These are phyloP conservation scores for Limenitis camilla DNA, from an alignment of 2,888 invertebrate genomes.

Conservation along the genomic window DNA sequence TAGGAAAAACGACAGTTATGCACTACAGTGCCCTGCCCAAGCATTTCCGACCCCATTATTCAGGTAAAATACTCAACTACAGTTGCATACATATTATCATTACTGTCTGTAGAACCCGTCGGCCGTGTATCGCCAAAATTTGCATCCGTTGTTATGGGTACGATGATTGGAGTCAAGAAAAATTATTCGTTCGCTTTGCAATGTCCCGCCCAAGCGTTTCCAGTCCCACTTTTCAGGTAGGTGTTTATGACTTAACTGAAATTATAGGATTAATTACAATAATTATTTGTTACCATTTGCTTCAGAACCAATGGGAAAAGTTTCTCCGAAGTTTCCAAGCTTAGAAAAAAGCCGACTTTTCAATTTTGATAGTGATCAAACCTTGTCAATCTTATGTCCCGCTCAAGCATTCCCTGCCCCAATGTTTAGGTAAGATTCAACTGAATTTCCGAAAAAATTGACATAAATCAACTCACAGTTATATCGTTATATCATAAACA, in stretches of 20 bases:
- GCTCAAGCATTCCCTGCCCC: slow-evolving; percentile 83
- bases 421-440: slow-evolving; percentile 77
- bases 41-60: slow-evolving; percentile 74
- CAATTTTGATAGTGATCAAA: slow-evolving; percentile 54
- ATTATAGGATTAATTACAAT: not conserved
- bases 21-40: slow-evolving; percentile 80
- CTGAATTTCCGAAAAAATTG: no score
- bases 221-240: slow-evolving; percentile 77
- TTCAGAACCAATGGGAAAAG: slow-evolving; percentile 78
- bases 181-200: slow-evolving; percentile 70
- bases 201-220: slow-evolving; percentile 80
- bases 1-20: slow-evolving; percentile 58
- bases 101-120: slow-evolving; percentile 75
- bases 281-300: slow-evolving; percentile 33
- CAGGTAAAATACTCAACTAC: slow-evolving; percentile 54
- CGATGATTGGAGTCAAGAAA: slow-evolving; percentile 70
- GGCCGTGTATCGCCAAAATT: slow-evolving; percentile 81
- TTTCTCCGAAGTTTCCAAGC: slow-evolving; percentile 77
- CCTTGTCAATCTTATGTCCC: slow-evolving; percentile 75
- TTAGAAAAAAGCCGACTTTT: slow-evolving; percentile 61
- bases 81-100: slow-evolving; percentile 8
- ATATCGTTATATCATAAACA: slow-evolving; percentile 43
- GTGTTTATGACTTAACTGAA: not conserved
- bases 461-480: no score
- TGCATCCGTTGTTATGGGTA: slow-evolving; percentile 76